Base-by-base conservation (phyloP, 1,140 invertebrate genomes). In the Ceratosolen solmsi region DNA sequence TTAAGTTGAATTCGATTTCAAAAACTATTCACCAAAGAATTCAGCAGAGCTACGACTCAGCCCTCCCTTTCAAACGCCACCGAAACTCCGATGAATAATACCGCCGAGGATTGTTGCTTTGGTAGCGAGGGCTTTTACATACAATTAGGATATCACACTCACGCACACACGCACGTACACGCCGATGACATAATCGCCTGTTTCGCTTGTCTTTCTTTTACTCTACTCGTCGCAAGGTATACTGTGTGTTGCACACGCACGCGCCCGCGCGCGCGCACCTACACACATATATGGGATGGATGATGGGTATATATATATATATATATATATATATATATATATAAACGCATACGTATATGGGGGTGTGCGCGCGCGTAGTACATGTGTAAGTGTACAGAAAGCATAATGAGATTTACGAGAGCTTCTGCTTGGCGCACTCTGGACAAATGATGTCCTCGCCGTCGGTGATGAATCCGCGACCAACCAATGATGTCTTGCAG, bases 381-480 rank as follows among this genome's bases (percentile, higher is more conserved):
- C 27, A 68, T 68, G 15, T 27, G 60, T 2, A 22, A 15, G 17
- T 41, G 30, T 4, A 38, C 38, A 3, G 17, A 36, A 56, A 25
- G 36, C 22, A 20, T 20, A 46, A 20, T 7, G 3, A 11, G 49
- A 41, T 20, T 94, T 95, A 96, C 95, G 96, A 96, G 85, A 98
- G 93, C 92, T 97, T 97, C 92, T 97, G 95, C 92, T 99, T 99
- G 89, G 99, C 99, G 93, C 99, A 99, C 89, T 99, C 98, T 2
- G 98, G 98, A 92, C 99, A 99, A 87, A 99, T 96, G 89, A 99
- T 99, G 90, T 99, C 98, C 82, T 96, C 95, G 9, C 94, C 96
- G 90, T 99, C 98, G 87, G 98, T 99, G 92, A 99, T 99, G 93
- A 99, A 99, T 82, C 99, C 99, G 89, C 97, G 96, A 82, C 98